These are phyloP conservation scores for Pecten maximus DNA, from an alignment of 2,888 invertebrate species.

Conservation along the genomic window DNA sequence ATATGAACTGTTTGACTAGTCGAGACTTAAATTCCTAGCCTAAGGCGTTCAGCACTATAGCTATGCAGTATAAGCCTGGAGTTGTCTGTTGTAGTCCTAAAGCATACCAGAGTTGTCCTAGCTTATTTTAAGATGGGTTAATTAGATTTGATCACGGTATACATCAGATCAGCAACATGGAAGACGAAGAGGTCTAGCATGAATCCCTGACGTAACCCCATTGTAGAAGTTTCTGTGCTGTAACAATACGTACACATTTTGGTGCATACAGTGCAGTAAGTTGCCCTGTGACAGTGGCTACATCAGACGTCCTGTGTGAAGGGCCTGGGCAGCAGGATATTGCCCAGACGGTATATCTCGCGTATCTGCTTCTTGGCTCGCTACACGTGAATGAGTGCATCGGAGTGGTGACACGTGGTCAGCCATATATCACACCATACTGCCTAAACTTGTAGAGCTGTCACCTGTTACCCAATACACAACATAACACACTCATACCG, in stretches of 20 bases:
- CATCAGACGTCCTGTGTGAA: background rate
- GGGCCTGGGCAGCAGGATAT: background rate
- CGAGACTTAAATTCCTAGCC: too few relatives aligned
- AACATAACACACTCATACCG: background rate
- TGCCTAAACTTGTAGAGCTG: background rate
- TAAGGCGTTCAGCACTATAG: too few relatives aligned
- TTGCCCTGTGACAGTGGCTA: background rate
- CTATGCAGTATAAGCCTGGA: too few relatives aligned
- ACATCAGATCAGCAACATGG: background rate
- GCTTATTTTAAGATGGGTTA: background rate
- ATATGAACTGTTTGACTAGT: too few relatives aligned
- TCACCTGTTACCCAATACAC: background rate
- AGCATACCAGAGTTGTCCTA: background rate
- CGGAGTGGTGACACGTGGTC: background rate
- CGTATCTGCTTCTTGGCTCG: background rate
- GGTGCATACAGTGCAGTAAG: background rate
- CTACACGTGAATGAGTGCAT: constrained; percentile 25
- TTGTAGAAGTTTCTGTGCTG: background rate
- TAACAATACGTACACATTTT: background rate
- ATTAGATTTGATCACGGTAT: background rate
- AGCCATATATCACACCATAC: constrained; percentile 11
- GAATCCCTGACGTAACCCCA: background rate
- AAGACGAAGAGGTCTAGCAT: background rate
- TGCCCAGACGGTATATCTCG: background rate
- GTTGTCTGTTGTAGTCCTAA: background rate